A percentile compares a stretch with the other conserved stretches of the same genome.
Evolutionary conservation across 2,113 vertebrate genomes (phyloP).

Genomic region (Poeciliopsis prolifica): DNA sequence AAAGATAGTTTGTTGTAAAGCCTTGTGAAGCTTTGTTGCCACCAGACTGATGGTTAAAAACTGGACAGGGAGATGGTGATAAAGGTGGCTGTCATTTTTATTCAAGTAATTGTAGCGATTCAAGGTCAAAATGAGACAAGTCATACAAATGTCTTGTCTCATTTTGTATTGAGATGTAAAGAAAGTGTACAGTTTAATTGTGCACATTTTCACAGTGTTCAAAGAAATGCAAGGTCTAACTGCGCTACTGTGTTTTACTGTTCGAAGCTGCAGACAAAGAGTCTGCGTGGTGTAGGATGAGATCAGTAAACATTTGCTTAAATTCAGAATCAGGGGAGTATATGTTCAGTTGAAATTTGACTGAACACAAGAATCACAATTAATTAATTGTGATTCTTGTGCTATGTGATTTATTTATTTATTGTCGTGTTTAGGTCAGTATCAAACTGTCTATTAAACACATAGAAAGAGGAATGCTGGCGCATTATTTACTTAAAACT

Average conservation of each 20-base stretch:
- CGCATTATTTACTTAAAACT: neutral
- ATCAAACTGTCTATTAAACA: too few species aligned
- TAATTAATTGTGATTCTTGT: neutral
- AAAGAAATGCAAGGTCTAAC: too few species aligned
- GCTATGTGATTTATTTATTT: neutral
- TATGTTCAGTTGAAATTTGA: neutral
- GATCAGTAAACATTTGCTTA: neutral
- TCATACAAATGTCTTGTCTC: too few species aligned
- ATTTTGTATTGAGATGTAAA: too few species aligned
- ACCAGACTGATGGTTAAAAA: too few species aligned
- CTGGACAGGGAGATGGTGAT: too few species aligned
- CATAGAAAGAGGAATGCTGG: neutral
- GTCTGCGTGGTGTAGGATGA: neutral
- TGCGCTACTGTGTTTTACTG: too few species aligned
- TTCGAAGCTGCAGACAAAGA: neutral
- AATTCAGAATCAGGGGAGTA: neutral
- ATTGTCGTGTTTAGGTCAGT: neutral
- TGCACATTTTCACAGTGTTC: too few species aligned
- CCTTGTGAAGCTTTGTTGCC: too few species aligned
- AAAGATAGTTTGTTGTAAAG: too few species aligned
- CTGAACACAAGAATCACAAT: neutral
- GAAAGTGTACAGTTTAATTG: too few species aligned
- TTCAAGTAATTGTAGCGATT: neutral
- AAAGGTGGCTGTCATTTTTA: too few species aligned
- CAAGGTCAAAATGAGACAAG: neutral